Conservation (phyloP, 1,140 invertebrate species). For the Drosophila pallidifrons region DNA sequence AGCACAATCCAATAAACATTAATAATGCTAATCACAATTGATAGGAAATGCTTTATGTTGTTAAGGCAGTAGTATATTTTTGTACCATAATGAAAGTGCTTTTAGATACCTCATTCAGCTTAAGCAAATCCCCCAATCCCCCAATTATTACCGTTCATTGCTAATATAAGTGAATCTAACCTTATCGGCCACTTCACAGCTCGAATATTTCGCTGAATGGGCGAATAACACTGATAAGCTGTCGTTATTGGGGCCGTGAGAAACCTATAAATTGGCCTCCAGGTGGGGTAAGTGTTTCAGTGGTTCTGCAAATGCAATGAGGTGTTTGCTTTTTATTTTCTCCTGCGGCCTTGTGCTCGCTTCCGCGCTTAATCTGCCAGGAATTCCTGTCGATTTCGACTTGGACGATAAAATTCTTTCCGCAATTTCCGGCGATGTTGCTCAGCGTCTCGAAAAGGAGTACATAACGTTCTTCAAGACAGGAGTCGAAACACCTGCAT, state of each 20-base stretch:
- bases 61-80: constrained; percentile 3
- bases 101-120: constrained; percentile 14
- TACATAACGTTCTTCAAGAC: constrained; percentile 67
- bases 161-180: constrained; percentile 6
- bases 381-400: constrained; percentile 67
- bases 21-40: constrained; percentile 3
- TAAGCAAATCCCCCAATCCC: constrained; percentile 4
- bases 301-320: constrained; percentile 56
- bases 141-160: not conserved
- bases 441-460: constrained; percentile 65
- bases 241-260: not conserved
- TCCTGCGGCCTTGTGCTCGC: constrained; percentile 31
- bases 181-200: constrained; percentile 32
- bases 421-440: constrained; percentile 70
- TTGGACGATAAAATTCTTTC: constrained; percentile 64
- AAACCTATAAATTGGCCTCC: constrained; percentile 63
- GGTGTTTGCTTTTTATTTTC: constrained; percentile 49
- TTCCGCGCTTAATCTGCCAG: constrained; percentile 66
- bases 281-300: constrained; percentile 25
- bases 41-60: not conserved
- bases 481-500: constrained; percentile 60
- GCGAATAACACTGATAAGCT: constrained; percentile 27
- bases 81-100: not conserved
- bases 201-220: constrained; percentile 37
- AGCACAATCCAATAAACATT: not conserved